These are phyloP conservation scores for Psilopsiagon aurifrons DNA, from an alignment of 2,113 vertebrate species.

Conservation along the genomic window DNA sequence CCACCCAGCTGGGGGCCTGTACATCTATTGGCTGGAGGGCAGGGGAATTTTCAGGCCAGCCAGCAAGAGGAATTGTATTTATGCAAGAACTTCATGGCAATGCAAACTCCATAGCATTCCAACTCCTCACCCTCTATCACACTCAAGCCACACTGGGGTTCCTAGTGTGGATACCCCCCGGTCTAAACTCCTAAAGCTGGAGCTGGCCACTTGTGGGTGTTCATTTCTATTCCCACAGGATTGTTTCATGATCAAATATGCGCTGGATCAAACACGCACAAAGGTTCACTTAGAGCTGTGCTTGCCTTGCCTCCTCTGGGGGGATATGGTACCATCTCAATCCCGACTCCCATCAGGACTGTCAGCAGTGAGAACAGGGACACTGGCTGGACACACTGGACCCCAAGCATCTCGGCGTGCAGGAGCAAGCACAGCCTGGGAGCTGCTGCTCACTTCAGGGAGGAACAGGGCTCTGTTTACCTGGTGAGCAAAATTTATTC, in stretches of 20 bases:
- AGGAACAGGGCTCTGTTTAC: neutral
- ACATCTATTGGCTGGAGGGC: neutral
- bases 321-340: neutral
- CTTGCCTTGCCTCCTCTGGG: neutral
- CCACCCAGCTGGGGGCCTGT: neutral
- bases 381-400: constrained; percentile 1
- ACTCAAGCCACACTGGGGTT: neutral
- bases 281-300: neutral
- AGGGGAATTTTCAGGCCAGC: neutral
- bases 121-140: neutral
- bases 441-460: neutral
- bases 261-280: neutral
- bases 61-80: neutral
- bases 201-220: neutral
- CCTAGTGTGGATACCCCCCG: accelerated
- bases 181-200: neutral
- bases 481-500: neutral
- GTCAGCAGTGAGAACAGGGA: neutral
- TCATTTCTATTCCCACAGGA: neutral
- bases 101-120: neutral
- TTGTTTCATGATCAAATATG: neutral
- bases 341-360: neutral
- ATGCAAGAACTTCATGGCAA: neutral
- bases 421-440: neutral
- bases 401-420: neutral